Conservation (phyloP, 2,888 invertebrate species). For the Linnaemya tessellans region DNA sequence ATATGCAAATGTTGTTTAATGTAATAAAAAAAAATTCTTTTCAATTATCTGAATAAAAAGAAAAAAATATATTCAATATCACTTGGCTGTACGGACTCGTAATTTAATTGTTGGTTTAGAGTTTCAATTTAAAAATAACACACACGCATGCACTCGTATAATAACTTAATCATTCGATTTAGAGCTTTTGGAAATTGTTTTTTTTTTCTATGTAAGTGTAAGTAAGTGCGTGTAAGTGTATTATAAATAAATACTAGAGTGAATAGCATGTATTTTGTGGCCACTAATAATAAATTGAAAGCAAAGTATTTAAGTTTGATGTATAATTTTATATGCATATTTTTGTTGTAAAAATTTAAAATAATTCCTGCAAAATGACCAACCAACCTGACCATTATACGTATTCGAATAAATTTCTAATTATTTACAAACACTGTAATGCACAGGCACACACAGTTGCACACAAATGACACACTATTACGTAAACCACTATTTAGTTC, state of each 20-base stretch:
- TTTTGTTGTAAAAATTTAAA: background rate
- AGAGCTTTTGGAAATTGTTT: background rate
- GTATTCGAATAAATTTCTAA: conserved; percentile 9
- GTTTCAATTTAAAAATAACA: background rate
- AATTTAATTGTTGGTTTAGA: background rate
- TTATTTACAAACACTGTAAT: conserved; percentile 39
- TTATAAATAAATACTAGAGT: conserved; percentile 15
- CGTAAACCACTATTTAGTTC: conserved; percentile 44
- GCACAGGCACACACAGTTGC: background rate
- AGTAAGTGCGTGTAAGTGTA: background rate
- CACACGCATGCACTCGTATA: background rate
- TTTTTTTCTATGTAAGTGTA: background rate
- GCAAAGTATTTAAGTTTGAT: background rate
- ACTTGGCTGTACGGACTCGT: background rate
- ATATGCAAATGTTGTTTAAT: no score
- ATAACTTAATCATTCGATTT: background rate
- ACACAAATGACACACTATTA: conserved; percentile 18
- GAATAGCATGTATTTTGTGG: conserved; percentile 50
- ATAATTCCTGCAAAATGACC: conserved; percentile 34
- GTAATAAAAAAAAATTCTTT: background rate
- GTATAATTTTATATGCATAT: background rate
- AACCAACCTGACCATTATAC: background rate
- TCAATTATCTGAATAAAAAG: no score
- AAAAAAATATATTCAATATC: background rate
- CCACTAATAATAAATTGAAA: conserved; percentile 43